Evolutionary conservation across 2,113 vertebrate species (phyloP), one percentile per base, ranked within the genome.

Genomic region (Pogona vitticeps): DNA sequence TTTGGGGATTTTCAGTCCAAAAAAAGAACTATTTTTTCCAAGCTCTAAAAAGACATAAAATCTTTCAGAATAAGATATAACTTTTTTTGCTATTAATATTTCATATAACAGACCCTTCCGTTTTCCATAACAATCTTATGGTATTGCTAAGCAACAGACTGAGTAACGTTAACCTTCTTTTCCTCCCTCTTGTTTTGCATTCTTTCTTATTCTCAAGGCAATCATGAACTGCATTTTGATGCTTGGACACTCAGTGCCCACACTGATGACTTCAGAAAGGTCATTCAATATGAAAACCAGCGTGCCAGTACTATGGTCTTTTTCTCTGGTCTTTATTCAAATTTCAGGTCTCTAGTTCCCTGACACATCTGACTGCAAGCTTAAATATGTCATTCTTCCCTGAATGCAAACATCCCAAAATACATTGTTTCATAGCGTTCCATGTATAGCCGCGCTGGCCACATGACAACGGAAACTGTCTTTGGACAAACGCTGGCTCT

Each of bases 231-330:
- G 20, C 10, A 63, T 56, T 89, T 90, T 76, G 40, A 40, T 76
- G 8, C 15, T 75, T 61, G 17, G 36, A 68, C 77, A 85, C 75
- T 63, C 65, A 65, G 72, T 18, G 28, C 33, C 84, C 63, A 58
- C n/a, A 86, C 88, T 56, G n/a, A 61, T 86, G 73, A 86, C 80
- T 92, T 91, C 2, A 0, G 14, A 59, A 86, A 89, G 56, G 70
- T 80, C 23, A 42, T 7, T 46, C 33, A 86, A 23, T 5, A 70
- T 81, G 68, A 18, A 86, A 88, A 9, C 1, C 87, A 21, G 26
- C 78, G 71, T 52, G 56, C n/a, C n/a, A 84, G 56, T 75, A 81
- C 73, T 1, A 63, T 84, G 87, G 80, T 79, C n/a, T n/a, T 89
- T 15, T 52, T 77, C 77, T 91, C 67, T 86, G 79, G 18, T 70